A percentile compares a stretch with the other conserved stretches of the same genome.
These are phyloP conservation scores for Ammodytes dubius DNA, from an alignment of 2,113 vertebrate species.

Conservation along the genomic window DNA sequence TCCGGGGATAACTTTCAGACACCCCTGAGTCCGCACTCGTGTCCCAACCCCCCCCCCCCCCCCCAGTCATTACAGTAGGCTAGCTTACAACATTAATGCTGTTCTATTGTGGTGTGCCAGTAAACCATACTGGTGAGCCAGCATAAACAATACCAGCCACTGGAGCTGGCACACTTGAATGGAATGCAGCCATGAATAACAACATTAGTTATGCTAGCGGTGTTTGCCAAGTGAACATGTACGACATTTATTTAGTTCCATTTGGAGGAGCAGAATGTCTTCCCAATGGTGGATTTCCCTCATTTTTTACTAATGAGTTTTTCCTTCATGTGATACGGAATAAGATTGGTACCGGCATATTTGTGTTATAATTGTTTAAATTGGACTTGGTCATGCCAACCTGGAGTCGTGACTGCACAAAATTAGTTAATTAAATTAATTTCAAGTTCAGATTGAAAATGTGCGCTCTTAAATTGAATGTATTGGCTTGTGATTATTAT, in stretches of 20 bases:
- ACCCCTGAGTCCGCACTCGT: too few relatives aligned
- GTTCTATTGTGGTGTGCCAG: neutral
- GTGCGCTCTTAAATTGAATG: neutral
- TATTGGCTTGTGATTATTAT: neutral
- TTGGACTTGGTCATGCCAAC: conserved; percentile 1
- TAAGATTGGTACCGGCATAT: neutral
- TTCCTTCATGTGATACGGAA: neutral
- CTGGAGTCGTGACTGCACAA: conserved; percentile 5
- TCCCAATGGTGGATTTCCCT: neutral
- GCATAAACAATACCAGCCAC: neutral
- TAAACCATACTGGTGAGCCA: neutral
- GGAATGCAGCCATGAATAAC: neutral
- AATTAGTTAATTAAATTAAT: conserved; percentile 4
- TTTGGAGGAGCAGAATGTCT: conserved; percentile 5
- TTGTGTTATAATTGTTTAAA: conserved; percentile 16
- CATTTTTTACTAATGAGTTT: neutral
- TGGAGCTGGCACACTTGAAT: conserved; percentile 16
- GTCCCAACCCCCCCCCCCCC: too few relatives aligned
- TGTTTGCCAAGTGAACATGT: conserved; percentile 22
- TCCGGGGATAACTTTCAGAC: too few relatives aligned
- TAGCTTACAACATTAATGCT: neutral
- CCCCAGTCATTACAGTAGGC: too few relatives aligned
- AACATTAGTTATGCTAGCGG: neutral
- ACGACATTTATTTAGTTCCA: conserved; percentile 12
- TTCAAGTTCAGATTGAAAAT: neutral